These are phyloP conservation scores for Tachyglossus aculeatus DNA, from an alignment of 2,797 vertebrate genomes.

Conservation along the genomic window DNA sequence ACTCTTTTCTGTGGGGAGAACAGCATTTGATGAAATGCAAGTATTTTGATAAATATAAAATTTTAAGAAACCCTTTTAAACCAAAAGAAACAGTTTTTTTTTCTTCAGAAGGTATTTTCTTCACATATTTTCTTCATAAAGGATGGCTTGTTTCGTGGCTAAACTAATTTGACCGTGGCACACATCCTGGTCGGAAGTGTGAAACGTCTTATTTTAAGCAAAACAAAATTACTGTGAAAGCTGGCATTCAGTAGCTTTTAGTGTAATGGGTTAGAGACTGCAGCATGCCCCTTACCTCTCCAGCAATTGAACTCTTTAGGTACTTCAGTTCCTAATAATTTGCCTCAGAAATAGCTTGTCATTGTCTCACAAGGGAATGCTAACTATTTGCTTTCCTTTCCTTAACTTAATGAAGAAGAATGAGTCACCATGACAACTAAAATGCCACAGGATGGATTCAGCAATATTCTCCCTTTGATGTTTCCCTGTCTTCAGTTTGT, in stretches of 20 bases:
- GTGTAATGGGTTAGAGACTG: slow-evolving; percentile 59
- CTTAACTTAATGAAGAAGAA: slow-evolving; percentile 62
- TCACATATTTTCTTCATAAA: slow-evolving; percentile 77
- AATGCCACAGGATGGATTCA: slow-evolving; percentile 33
- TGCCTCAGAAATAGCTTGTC: slow-evolving; percentile 60
- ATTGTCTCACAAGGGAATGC: slow-evolving; percentile 34
- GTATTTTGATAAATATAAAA: slow-evolving; percentile 48
- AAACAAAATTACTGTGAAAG: slow-evolving; percentile 83
- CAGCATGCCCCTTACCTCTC: slow-evolving; percentile 54
- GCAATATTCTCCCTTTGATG: slow-evolving; percentile 27
- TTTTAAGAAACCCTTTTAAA: slow-evolving; percentile 22
- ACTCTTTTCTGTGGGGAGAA: background rate
- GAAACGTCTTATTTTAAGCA: slow-evolving; percentile 83
- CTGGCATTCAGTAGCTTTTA: slow-evolving; percentile 73
- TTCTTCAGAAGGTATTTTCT: slow-evolving; percentile 74
- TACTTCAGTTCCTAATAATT: slow-evolving; percentile 69
- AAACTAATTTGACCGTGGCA: slow-evolving; percentile 73
- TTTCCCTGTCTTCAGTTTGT: background rate
- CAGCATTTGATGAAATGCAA: slow-evolving; percentile 9
- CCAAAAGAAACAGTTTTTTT: slow-evolving; percentile 1
- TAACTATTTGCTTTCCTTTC: slow-evolving; percentile 64
- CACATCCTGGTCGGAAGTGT: slow-evolving; percentile 72
- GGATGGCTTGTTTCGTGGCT: slow-evolving; percentile 77
- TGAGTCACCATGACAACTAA: slow-evolving; percentile 52
- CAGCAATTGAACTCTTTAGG: slow-evolving; percentile 73